A percentile compares a stretch with the other conserved stretches of the same genome.
Evolutionary conservation across 2,113 vertebrate genomes (phyloP).

Genomic region (Meles meles): DNA sequence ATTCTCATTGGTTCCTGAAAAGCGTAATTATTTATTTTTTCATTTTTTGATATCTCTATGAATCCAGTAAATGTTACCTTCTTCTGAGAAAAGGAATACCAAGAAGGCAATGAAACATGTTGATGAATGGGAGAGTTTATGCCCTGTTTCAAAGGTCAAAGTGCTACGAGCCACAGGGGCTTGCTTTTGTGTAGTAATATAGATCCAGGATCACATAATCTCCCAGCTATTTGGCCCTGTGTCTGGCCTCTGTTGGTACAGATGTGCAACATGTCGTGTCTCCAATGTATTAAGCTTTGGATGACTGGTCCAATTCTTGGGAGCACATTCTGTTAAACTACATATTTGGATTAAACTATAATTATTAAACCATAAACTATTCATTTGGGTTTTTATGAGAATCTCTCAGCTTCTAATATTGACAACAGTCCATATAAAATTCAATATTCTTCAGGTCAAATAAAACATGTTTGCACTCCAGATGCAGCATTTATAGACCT

Average conservation of each 20-base stretch:
- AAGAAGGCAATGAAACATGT: background rate
- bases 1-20: background rate
- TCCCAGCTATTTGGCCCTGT: background rate
- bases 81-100: background rate
- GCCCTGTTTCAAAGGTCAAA: background rate
- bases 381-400: background rate
- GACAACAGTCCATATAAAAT: background rate
- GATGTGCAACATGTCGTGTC: background rate
- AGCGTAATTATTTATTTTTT: background rate
- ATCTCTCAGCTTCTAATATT: background rate
- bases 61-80: background rate
- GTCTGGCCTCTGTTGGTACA: background rate
- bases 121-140: background rate
- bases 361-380: background rate
- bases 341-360: background rate
- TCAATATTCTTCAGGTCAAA: background rate
- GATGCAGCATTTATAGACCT: background rate
- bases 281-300: background rate
- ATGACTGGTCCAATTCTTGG: background rate
- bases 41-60: background rate
- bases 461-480: background rate
- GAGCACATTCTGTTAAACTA: background rate
- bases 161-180: background rate
- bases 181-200: background rate
- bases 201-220: too few species aligned